Conservation (phyloP, 1,140 invertebrate genomes). For the Bombus huntii region DNA sequence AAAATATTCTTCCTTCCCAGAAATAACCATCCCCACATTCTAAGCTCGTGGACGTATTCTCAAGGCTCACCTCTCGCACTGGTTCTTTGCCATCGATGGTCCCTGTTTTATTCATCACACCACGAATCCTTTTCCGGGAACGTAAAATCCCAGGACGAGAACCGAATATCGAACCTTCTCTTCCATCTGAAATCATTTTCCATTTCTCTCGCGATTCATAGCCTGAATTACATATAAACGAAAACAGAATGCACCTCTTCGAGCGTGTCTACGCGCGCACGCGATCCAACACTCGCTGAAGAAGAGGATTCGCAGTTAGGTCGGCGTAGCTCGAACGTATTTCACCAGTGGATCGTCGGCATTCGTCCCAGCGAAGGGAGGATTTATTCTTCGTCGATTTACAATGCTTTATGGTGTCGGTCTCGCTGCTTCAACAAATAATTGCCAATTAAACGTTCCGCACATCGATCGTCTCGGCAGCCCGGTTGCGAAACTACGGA, state of each 20-base stretch:
- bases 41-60: neutral
- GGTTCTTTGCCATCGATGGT: neutral
- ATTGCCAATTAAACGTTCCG: conserved; percentile 77
- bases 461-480: conserved; percentile 65
- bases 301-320: conserved; percentile 30
- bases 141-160: conserved; percentile 32
- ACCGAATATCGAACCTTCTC: conserved; percentile 34
- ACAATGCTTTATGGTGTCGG: conserved; percentile 77
- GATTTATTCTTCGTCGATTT: conserved; percentile 75
- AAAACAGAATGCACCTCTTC: conserved; percentile 9
- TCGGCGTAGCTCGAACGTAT: conserved; percentile 44
- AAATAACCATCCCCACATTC: neutral
- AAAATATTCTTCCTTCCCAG: neutral
- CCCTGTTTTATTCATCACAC: conserved; percentile 49
- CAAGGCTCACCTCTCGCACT: neutral
- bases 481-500: conserved; percentile 59
- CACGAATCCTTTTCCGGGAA: conserved; percentile 26
- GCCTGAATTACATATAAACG: conserved; percentile 1
- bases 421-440: conserved; percentile 76
- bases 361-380: conserved; percentile 63
- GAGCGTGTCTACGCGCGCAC: conserved; percentile 3
- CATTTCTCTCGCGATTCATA: neutral
- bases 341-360: conserved; percentile 47
- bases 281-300: neutral
- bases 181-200: no score